Evolutionary conservation across 2,797 vertebrate genomes (phyloP).

Genomic region (Sebastes steindachneri): DNA sequence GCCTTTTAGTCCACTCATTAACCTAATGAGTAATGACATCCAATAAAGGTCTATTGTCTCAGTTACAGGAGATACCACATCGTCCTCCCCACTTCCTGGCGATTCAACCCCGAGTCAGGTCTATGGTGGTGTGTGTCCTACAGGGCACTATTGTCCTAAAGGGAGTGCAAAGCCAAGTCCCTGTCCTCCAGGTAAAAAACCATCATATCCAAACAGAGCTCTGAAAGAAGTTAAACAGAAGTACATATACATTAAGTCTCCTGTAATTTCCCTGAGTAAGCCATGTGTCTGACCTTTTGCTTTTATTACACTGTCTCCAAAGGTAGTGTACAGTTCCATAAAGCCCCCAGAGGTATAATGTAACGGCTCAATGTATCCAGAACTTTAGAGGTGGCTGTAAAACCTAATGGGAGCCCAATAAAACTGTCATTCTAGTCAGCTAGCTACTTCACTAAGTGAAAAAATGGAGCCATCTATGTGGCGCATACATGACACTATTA

Average conservation of each 20-base stretch:
- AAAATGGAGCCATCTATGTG: conserved; percentile 3
- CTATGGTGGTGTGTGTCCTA: conserved; percentile 84
- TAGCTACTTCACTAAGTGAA: conserved; percentile 42
- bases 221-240: background rate
- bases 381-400: conserved; percentile 44
- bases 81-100: conserved; percentile 27
- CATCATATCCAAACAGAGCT: background rate
- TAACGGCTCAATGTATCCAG: conserved; percentile 40
- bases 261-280: conserved; percentile 5
- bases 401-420: conserved; percentile 57
- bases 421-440: conserved; percentile 52
- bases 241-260: background rate
- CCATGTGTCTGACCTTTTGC: conserved; percentile 17
- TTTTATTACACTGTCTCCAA: conserved; percentile 32
- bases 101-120: conserved; percentile 54
- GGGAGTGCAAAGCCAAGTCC: conserved; percentile 78
- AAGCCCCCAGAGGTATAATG: conserved; percentile 26
- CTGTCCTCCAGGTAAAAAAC: conserved; percentile 83
- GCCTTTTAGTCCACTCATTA: conserved; percentile 42
- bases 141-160: conserved; percentile 84
- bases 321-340: conserved; percentile 11
- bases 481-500: background rate
- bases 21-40: conserved; percentile 58
- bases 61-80: conserved; percentile 63
- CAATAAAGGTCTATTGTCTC: conserved; percentile 59